Evolutionary conservation across 2,113 vertebrate species (phyloP).

Genomic region (Cochlearius cochlearius): DNA sequence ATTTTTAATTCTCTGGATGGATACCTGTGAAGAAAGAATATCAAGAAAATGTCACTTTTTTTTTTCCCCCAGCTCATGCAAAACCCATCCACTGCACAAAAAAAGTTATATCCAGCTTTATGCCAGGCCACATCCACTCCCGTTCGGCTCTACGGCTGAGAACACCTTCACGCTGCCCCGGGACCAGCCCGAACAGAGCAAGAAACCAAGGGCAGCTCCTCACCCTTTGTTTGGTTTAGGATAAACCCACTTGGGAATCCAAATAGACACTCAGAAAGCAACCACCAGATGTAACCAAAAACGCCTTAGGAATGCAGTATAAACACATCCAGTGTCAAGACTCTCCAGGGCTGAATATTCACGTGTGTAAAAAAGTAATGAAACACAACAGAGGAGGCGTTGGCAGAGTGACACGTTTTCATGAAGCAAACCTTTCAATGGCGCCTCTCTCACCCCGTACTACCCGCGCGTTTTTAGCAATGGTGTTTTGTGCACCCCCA

Average conservation of each 20-base stretch:
- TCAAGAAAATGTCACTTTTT: background rate
- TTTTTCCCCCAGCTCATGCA: background rate
- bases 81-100: background rate
- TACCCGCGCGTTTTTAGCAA: background rate
- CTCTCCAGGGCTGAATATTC: background rate
- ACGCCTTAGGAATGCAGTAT: background rate
- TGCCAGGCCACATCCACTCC: background rate
- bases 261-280: constrained; percentile 27
- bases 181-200: background rate
- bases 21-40: constrained; percentile 12
- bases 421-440: background rate
- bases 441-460: background rate
- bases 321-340: constrained; percentile 5
- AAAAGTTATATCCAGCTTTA: background rate
- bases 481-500: background rate
- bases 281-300: constrained; percentile 5
- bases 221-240: constrained; percentile 16
- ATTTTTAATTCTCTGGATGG: background rate
- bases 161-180: background rate
- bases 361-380: constrained; percentile 6
- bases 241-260: constrained; percentile 19
- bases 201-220: background rate
- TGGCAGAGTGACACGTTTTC: constrained; percentile 16
- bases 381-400: background rate
- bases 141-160: background rate